Conservation (phyloP, 2,113 vertebrate genomes). For the Melanotaenia duboulayi region DNA sequence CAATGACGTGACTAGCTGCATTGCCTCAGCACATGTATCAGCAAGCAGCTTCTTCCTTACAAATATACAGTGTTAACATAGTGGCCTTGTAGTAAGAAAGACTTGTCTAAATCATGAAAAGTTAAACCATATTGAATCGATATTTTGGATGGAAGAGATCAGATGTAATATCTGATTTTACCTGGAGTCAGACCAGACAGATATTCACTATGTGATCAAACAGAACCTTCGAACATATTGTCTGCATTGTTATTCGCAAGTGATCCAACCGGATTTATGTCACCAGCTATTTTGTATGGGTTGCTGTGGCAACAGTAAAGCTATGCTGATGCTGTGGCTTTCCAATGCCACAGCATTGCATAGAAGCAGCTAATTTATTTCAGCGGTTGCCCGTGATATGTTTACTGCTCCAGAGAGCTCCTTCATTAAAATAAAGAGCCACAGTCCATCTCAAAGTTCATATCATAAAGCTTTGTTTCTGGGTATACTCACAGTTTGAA, state of each 20-base stretch:
- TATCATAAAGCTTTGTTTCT: neutral
- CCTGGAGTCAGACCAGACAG: neutral
- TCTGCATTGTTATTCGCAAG: neutral
- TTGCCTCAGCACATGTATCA: constrained; percentile 10
- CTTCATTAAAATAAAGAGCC: neutral
- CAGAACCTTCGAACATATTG: neutral
- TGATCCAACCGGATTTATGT: neutral
- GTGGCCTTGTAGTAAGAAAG: neutral
- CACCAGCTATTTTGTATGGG: neutral
- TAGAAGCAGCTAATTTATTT: neutral
- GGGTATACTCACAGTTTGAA: no score
- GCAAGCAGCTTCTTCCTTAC: constrained; percentile 24
- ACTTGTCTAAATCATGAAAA: neutral
- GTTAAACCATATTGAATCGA: constrained; percentile 2
- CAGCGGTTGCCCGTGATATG: neutral
- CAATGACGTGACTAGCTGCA: constrained; percentile 5
- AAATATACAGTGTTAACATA: neutral
- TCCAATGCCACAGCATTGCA: neutral
- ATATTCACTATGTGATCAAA: neutral
- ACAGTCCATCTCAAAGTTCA: neutral
- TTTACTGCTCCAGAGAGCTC: neutral
- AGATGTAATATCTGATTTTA: neutral
- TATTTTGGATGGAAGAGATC: constrained; percentile 10
- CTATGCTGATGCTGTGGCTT: neutral
- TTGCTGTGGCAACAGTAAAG: neutral